Percentiles rank a stretch among this genome's conserved stretches.
phyloP scores from a whole-genome alignment of 1,140 invertebrate species.

The Ips typographus region DNA sequence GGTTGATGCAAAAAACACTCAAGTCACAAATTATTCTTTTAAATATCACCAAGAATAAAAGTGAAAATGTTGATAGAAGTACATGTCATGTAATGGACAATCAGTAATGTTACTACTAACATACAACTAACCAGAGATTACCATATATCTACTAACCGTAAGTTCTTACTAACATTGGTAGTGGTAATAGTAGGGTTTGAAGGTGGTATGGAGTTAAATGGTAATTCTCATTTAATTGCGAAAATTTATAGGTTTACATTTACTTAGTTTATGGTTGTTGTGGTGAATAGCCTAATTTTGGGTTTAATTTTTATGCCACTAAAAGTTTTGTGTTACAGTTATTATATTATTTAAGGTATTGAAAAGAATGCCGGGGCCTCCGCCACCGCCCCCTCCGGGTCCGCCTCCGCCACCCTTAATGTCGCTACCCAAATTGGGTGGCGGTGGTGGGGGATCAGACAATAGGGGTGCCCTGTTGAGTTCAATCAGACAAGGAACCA shows the following conservation, averaged over 20 bases:
- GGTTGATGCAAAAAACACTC: no score
- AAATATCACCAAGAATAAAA: no score
- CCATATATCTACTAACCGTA: no score
- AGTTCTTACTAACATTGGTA: no score
- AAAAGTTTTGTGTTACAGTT: slow-evolving; percentile 1
- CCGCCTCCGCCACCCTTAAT: slow-evolving; percentile 61
- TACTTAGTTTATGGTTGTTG: background rate
- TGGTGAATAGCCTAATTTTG: background rate
- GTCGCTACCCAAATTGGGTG: slow-evolving; percentile 47
- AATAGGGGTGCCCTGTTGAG: slow-evolving; percentile 69
- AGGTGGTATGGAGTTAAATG: background rate
- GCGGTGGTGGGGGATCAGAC: slow-evolving; percentile 55
- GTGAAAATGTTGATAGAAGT: no score
- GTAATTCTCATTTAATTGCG: background rate
- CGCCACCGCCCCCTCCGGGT: slow-evolving; percentile 64
- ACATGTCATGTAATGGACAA: no score
- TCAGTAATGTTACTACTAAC: no score
- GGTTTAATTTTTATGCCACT: background rate
- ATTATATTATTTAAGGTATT: slow-evolving; percentile 15
- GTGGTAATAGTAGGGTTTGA: background rate
- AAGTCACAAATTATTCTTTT: no score
- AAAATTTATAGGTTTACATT: background rate
- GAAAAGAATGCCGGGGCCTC: slow-evolving; percentile 54
- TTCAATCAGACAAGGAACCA: slow-evolving; percentile 79
- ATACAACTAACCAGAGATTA: no score